phyloP scores from a whole-genome alignment of 2,888 invertebrate genomes.

The Eristalis intricaria region DNA sequence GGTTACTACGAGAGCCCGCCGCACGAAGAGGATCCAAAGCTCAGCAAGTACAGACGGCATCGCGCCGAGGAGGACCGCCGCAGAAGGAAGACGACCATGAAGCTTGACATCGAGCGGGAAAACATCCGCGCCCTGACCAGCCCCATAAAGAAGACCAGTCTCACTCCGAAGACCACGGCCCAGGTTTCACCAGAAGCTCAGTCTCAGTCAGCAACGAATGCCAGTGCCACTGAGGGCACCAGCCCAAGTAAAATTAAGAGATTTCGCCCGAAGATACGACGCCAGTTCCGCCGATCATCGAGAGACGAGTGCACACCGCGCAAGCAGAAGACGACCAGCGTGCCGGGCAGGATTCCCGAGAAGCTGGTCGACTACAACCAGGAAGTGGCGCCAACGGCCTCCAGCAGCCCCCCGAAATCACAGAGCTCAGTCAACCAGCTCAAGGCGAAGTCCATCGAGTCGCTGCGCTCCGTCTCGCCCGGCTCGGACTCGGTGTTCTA shows the following conservation, averaged over 20 bases:
- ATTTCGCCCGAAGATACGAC: slow-evolving; percentile 81
- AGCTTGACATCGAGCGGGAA: slow-evolving; percentile 87
- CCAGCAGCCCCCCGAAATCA: slow-evolving; percentile 64
- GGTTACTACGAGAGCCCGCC: slow-evolving; percentile 90
- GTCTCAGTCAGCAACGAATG: slow-evolving; percentile 68
- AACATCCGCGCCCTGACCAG: slow-evolving; percentile 83
- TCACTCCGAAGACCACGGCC: slow-evolving; percentile 40
- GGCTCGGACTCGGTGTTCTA: slow-evolving; percentile 96
- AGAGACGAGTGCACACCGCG: slow-evolving; percentile 77
- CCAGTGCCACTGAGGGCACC: slow-evolving; percentile 75
- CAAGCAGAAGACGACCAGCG: slow-evolving; percentile 74
- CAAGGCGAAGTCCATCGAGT: slow-evolving; percentile 93
- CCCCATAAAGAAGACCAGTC: slow-evolving; percentile 77
- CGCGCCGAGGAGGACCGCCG: slow-evolving; percentile 88
- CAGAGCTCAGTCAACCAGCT: slow-evolving; percentile 82
- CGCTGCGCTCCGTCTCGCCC: slow-evolving; percentile 93
- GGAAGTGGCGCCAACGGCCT: slow-evolving; percentile 21
- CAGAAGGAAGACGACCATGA: slow-evolving; percentile 88
- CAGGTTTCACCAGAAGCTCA: slow-evolving; percentile 78
- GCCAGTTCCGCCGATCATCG: slow-evolving; percentile 79
- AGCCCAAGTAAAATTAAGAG: slow-evolving; percentile 81
- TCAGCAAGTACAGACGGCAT: slow-evolving; percentile 76
- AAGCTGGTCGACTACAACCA: slow-evolving; percentile 76
- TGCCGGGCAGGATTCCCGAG: slow-evolving; percentile 75
- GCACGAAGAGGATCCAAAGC: slow-evolving; percentile 83